A percentile compares a stretch with the other conserved stretches of the same genome.
phyloP scores from a whole-genome alignment of 2,888 invertebrate species.

The Scelioninae gen. 2 region DNA sequence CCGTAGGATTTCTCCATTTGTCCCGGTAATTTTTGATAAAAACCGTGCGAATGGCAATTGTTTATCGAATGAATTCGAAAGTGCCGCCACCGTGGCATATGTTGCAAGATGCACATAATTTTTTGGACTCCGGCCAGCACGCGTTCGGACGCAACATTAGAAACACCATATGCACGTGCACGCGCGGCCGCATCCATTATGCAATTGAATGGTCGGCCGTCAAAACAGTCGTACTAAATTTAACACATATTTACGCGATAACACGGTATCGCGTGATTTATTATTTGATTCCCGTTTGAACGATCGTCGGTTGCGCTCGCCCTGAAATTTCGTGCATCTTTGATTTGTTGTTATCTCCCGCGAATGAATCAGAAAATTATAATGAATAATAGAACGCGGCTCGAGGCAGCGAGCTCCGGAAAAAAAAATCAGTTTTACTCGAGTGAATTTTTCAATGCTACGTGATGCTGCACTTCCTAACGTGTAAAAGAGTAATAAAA shows the following conservation, averaged over 20 bases:
- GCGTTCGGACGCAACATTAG: slow-evolving; percentile 29
- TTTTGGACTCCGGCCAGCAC: slow-evolving; percentile 30
- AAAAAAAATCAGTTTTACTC: slow-evolving; percentile 54
- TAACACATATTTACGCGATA: slow-evolving; percentile 56
- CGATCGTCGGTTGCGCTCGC: slow-evolving; percentile 32
- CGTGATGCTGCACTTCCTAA: slow-evolving; percentile 49
- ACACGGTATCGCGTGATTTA: slow-evolving; percentile 46
- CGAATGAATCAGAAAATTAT: slow-evolving; percentile 51
- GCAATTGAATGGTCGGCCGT: slow-evolving; percentile 48
- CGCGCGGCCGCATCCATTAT: slow-evolving; percentile 42
- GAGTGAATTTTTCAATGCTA: slow-evolving; percentile 55
- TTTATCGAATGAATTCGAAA: no score
- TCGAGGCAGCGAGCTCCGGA: slow-evolving; percentile 8
- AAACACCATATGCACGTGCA: slow-evolving; percentile 45
- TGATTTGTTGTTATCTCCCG: slow-evolving; percentile 41
- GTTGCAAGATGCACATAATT: slow-evolving; percentile 23
- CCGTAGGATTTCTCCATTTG: no score
- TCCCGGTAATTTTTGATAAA: no score
- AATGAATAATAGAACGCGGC: slow-evolving; percentile 43
- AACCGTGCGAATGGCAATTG: no score
- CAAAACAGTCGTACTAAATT: slow-evolving; percentile 56
- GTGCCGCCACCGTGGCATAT: no score
- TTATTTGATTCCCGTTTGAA: slow-evolving; percentile 50
- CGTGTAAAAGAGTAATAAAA: slow-evolving; percentile 51
- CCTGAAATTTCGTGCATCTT: slow-evolving; percentile 43